Conservation (phyloP, 2,797 vertebrate genomes). For the Passerculus sandwichensis region DNA sequence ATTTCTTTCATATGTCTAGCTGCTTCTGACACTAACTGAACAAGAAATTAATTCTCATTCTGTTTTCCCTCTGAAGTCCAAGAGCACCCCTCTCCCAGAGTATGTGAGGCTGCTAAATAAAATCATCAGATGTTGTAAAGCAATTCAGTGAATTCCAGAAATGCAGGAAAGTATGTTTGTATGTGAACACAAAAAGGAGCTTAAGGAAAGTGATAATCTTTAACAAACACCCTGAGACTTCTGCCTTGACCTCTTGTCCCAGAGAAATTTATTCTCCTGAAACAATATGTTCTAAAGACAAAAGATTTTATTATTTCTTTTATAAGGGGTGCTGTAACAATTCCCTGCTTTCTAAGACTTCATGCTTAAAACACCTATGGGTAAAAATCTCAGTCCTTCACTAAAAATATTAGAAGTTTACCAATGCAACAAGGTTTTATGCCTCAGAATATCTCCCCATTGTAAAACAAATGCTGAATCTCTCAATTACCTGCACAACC, state of each 20-base stretch:
- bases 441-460: not conserved
- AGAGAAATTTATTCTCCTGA: not conserved
- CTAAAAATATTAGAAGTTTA: not conserved
- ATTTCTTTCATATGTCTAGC: slow-evolving; percentile 6
- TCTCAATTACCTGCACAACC: not conserved
- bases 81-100: not conserved
- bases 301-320: not conserved
- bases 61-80: slow-evolving; percentile 7
- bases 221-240: not conserved
- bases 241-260: not conserved
- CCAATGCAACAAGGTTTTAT: not conserved
- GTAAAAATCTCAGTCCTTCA: not conserved
- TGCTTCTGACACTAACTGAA: slow-evolving; percentile 18
- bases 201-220: not conserved
- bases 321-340: not conserved
- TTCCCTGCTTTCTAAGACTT: not conserved
- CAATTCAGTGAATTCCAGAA: not conserved
- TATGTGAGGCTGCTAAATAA: not conserved
- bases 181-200: not conserved
- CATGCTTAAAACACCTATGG: not conserved
- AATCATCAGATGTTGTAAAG: not conserved
- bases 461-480: not conserved
- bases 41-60: slow-evolving; percentile 26
- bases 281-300: not conserved
- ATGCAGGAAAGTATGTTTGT: not conserved